Conservation (phyloP, 2,797 vertebrate genomes). For the Muscicapa striata region DNA sequence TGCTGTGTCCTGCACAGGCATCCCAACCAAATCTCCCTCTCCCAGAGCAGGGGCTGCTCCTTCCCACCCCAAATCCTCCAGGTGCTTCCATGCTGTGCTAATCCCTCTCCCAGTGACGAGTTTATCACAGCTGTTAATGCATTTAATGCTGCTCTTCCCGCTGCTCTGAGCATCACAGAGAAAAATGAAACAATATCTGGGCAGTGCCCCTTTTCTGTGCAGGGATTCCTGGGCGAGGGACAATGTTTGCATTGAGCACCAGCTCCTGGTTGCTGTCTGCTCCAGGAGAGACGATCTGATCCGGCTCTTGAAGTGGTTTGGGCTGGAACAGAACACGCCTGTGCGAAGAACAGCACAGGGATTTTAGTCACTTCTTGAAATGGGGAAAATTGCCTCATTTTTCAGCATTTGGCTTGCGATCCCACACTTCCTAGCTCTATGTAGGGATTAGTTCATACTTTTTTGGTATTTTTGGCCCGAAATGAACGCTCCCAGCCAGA, state of each 20-base stretch:
- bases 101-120: neutral
- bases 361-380: conserved; percentile 58
- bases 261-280: neutral
- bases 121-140: neutral
- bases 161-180: neutral
- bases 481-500: conserved; percentile 76
- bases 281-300: neutral
- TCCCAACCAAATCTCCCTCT: neutral
- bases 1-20: neutral
- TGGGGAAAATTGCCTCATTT: conserved; percentile 69
- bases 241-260: conserved; percentile 12
- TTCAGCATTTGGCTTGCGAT: conserved; percentile 57
- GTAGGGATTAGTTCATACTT: conserved; percentile 80
- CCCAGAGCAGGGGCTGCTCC: neutral
- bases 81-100: fast-evolving
- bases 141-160: neutral
- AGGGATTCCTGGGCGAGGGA: neutral
- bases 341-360: conserved; percentile 55
- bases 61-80: neutral
- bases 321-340: conserved; percentile 61
- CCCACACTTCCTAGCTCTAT: conserved; percentile 59
- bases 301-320: conserved; percentile 47
- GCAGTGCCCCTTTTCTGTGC: neutral
- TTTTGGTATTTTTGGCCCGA: conserved; percentile 82
- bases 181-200: neutral